phyloP scores from a whole-genome alignment of 2,797 vertebrate genomes.

The Ciconia nigra region DNA sequence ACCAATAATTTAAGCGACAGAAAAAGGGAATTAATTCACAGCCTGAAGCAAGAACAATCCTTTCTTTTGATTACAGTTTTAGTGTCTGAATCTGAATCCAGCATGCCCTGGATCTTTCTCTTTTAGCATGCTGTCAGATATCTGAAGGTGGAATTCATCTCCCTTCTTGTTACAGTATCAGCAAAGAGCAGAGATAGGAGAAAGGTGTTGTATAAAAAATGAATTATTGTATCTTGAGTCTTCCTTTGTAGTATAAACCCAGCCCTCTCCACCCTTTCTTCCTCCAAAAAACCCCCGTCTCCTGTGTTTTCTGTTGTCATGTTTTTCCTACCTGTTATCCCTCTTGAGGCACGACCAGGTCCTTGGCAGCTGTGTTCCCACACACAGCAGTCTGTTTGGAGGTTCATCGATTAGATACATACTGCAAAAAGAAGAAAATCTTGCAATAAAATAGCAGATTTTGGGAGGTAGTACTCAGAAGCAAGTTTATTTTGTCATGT shows the following conservation, averaged over 20 bases:
- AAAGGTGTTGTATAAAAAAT: neutral
- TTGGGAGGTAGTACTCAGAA: neutral
- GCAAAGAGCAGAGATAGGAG: neutral
- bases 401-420: neutral
- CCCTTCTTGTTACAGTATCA: neutral
- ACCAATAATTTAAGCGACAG: neutral
- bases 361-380: neutral
- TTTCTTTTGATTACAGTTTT: constrained; percentile 2
- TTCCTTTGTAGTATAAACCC: neutral
- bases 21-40: constrained; percentile 22
- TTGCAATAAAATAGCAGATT: neutral
- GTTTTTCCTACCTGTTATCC: neutral
- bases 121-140: neutral
- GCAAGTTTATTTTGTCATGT: neutral
- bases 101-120: neutral
- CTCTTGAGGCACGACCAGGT: neutral
- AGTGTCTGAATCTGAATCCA: neutral
- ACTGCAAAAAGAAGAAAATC: neutral
- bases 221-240: neutral
- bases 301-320: neutral
- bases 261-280: neutral
- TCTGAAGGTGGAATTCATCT: neutral
- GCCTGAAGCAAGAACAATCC: neutral
- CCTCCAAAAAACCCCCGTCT: fast-evolving
- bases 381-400: neutral